A percentile compares a stretch with the other conserved stretches of the same genome.
Conservation (phyloP, 2,113 vertebrate genomes). For the Chauna torquata region DNA sequence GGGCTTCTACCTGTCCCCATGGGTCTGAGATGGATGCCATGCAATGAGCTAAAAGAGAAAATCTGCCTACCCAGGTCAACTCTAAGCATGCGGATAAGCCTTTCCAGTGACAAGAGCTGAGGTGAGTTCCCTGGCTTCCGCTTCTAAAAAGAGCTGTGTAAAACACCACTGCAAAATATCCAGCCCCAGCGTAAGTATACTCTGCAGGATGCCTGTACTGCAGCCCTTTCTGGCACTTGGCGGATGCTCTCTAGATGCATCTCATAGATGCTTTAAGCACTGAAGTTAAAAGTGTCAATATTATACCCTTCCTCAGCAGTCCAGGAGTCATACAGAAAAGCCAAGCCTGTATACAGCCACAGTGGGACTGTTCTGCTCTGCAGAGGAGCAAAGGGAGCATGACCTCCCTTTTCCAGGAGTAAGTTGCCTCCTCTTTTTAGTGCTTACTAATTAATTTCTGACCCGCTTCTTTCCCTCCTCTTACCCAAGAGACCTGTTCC, state of each 20-base stretch:
- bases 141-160: background rate
- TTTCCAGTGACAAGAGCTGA: background rate
- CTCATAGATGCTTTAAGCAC: background rate
- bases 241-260: background rate
- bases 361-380: background rate
- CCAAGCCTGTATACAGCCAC: background rate
- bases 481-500: background rate
- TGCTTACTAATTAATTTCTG: background rate
- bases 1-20: background rate
- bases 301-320: background rate
- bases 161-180: background rate
- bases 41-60: background rate
- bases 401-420: background rate
- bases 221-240: background rate
- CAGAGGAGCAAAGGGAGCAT: background rate
- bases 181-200: background rate
- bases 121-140: background rate
- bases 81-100: background rate
- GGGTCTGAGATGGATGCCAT: background rate
- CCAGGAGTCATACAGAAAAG: background rate
- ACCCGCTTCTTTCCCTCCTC: background rate
- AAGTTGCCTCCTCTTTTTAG: background rate
- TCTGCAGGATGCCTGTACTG: background rate
- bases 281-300: background rate
- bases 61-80: background rate